Conservation (phyloP, 2,797 vertebrate genomes). For the Myripristis jacobus region DNA sequence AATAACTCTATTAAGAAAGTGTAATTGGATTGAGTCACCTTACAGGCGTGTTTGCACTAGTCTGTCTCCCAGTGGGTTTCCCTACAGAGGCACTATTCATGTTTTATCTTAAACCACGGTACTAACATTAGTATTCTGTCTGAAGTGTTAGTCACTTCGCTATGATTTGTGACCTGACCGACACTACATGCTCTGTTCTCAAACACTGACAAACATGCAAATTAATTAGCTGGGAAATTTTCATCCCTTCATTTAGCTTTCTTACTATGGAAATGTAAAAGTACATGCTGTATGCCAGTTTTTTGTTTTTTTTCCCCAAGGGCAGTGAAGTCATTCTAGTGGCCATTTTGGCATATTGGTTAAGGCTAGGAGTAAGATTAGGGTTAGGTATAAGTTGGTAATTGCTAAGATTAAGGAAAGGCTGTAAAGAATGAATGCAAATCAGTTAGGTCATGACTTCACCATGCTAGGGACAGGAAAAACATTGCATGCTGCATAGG, state of each 20-base stretch:
- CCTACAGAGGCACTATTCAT: conserved; percentile 2
- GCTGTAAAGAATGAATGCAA: too few species aligned
- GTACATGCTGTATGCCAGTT: too few species aligned
- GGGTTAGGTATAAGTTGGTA: too few species aligned
- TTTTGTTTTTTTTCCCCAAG: too few species aligned
- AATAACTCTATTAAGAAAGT: conserved; percentile 43
- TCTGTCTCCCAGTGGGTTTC: background rate
- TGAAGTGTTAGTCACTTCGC: background rate
- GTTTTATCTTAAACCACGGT: background rate
- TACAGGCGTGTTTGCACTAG: background rate
- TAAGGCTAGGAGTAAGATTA: too few species aligned
- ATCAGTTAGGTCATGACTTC: too few species aligned
- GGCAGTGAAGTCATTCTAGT: too few species aligned
- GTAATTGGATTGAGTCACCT: conserved; percentile 43
- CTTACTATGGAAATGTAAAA: background rate
- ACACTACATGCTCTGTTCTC: background rate
- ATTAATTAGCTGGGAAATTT: background rate
- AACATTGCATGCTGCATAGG: too few species aligned
- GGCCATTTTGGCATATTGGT: too few species aligned
- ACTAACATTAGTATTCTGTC: conserved; percentile 7
- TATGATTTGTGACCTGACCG: conserved; percentile 1
- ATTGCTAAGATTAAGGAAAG: too few species aligned
- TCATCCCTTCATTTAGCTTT: background rate
- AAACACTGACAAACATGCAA: background rate
- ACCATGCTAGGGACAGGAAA: too few species aligned